Conservation (phyloP, 2,113 vertebrate genomes). For the Sciurus niger region DNA sequence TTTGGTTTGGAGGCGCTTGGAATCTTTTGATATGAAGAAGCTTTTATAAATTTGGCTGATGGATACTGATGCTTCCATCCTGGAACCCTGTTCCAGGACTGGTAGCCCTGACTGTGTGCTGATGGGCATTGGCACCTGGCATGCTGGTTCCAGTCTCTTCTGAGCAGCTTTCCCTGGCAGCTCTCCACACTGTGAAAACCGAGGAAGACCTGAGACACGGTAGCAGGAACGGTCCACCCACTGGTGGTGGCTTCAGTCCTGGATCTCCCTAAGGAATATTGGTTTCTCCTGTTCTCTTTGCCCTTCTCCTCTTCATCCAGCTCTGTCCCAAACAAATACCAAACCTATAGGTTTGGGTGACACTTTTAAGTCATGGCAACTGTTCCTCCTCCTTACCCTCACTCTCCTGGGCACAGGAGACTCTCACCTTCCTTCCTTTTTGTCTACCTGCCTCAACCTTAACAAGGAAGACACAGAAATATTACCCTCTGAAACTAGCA, state of each 20-base stretch:
- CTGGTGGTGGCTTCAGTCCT: too few species aligned
- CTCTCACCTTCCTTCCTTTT: background rate
- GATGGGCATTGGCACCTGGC: background rate
- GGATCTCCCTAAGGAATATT: background rate
- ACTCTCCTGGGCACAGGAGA: background rate
- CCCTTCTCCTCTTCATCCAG: background rate
- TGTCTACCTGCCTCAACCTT: too few species aligned
- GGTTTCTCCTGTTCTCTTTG: background rate
- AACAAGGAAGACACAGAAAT: background rate
- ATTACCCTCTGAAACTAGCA: background rate
- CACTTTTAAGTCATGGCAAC: background rate
- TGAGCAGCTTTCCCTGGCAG: accelerated
- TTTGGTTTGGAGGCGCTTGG: background rate
- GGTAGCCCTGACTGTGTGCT: background rate
- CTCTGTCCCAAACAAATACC: background rate
- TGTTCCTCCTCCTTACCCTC: background rate
- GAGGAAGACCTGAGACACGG: accelerated
- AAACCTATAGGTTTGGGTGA: background rate
- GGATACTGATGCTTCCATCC: background rate
- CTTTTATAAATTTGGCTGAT: background rate
- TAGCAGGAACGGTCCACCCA: background rate
- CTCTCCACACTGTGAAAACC: background rate
- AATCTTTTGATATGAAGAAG: background rate
- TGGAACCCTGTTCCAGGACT: background rate
- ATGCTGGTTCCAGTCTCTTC: background rate